A percentile compares a stretch with the other conserved stretches of the same genome.
These are phyloP conservation scores for Heliopora coerulea DNA, from an alignment of 92 coral and sea anemone genomes.

Conservation along the genomic window DNA sequence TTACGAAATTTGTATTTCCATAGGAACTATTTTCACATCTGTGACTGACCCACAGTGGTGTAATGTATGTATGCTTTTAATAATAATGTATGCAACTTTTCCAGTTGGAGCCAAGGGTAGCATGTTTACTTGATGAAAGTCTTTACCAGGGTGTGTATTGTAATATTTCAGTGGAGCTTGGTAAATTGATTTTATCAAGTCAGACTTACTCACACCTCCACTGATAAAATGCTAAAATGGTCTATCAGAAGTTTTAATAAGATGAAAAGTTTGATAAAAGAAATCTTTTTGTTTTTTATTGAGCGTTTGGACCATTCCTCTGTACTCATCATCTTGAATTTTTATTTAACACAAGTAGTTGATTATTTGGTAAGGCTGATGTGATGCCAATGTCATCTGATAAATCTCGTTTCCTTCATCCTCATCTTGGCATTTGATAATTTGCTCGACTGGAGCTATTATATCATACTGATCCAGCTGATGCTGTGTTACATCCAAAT, in stretches of 20 bases:
- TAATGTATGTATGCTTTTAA: too few species aligned
- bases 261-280: conserved; percentile 64
- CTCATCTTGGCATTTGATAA: conserved; percentile 48
- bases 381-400: conserved; percentile 63
- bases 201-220: conserved; percentile 69
- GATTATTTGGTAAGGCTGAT: conserved; percentile 48
- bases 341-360: conserved; percentile 61
- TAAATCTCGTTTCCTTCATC: conserved; percentile 56
- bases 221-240: conserved; percentile 68
- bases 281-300: conserved; percentile 62
- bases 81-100: too few species aligned
- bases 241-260: conserved; percentile 61
- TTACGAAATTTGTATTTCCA: too few species aligned
- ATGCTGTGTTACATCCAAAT: conserved; percentile 60
- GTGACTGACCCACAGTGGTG: too few species aligned
- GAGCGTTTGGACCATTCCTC: conserved; percentile 53
- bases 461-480: conserved; percentile 55
- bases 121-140: too few species aligned
- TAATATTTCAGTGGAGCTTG: too few species aligned
- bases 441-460: conserved; percentile 56
- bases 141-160: too few species aligned
- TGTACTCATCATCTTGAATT: conserved; percentile 62
- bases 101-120: too few species aligned
- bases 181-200: conserved; percentile 49
- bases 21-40: too few species aligned